A percentile compares a stretch with the other conserved stretches of the same genome.
phyloP scores from a whole-genome alignment of 2,797 vertebrate genomes.

The Diglossa cyanea region DNA sequence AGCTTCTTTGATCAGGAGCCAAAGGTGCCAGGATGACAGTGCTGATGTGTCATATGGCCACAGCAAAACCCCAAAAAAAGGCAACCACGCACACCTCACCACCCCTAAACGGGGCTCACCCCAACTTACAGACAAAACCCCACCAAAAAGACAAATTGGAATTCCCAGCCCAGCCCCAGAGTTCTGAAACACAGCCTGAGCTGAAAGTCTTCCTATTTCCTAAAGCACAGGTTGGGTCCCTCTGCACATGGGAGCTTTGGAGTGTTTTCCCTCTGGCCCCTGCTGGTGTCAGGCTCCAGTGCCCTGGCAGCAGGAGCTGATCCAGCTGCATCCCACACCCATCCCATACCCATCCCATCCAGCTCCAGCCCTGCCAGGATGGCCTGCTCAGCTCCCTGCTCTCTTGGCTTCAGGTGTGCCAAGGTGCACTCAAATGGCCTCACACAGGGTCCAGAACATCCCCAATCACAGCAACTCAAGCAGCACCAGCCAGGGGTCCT shows the following conservation, averaged over 20 bases:
- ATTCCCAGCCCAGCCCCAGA: neutral
- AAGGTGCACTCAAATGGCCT: neutral
- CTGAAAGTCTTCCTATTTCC: rapidly evolving
- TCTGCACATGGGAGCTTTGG: neutral
- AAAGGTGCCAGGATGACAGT: neutral
- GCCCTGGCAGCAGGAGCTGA: neutral
- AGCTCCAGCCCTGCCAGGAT: neutral
- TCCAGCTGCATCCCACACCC: neutral
- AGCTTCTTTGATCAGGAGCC: neutral
- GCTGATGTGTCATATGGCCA: neutral
- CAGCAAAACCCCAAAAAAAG: neutral
- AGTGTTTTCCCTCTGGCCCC: neutral
- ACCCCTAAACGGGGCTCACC: neutral
- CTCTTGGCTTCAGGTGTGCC: neutral
- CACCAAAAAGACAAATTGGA: rapidly evolving
- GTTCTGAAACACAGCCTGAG: neutral
- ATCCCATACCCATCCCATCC: neutral
- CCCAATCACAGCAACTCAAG: rapidly evolving
- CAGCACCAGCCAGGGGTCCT: neutral
- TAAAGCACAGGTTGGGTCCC: neutral
- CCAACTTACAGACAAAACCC: rapidly evolving
- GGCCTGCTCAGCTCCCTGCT: neutral
- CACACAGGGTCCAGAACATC: neutral
- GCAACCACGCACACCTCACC: neutral
- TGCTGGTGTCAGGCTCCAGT: neutral